Percentiles rank a stretch among this genome's conserved stretches.
phyloP scores from a whole-genome alignment of 2,888 invertebrate species.

The Apotomis betuletana region DNA sequence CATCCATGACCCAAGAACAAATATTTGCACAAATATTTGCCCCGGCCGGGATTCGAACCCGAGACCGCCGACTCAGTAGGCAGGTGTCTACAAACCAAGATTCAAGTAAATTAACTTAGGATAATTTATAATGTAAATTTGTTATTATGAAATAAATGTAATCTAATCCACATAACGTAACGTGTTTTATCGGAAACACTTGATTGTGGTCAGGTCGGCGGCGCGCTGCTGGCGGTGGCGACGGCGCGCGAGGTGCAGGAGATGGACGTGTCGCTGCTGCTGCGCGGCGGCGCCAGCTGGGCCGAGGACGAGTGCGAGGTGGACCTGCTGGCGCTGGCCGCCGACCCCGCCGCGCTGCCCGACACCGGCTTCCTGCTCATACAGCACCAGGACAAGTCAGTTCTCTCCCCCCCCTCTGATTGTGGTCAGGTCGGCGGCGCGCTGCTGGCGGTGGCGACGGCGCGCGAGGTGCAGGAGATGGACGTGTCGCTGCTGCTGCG shows the following conservation, averaged over 20 bases:
- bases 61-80: no score
- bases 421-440: conserved; percentile 88
- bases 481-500: conserved; percentile 95
- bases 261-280: conserved; percentile 96
- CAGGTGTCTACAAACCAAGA: no score
- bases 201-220: conserved; percentile 84
- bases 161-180: no score
- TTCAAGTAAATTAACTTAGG: no score
- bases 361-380: conserved; percentile 95
- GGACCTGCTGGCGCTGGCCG: conserved; percentile 93
- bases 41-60: no score
- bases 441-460: conserved; percentile 95
- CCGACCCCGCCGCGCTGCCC: conserved; percentile 89
- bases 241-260: conserved; percentile 99
- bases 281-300: conserved; percentile 96
- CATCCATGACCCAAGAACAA: no score
- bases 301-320: conserved; percentile 98
- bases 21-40: no score
- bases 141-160: no score
- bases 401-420: neutral
- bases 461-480: conserved; percentile 98
- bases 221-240: conserved; percentile 94
- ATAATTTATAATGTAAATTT: no score
- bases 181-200: neutral
- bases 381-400: conserved; percentile 86